A percentile compares a stretch with the other conserved stretches of the same genome.
These are phyloP conservation scores for Odontesthes bonariensis DNA, from an alignment of 2,113 vertebrate genomes.

Conservation along the genomic window DNA sequence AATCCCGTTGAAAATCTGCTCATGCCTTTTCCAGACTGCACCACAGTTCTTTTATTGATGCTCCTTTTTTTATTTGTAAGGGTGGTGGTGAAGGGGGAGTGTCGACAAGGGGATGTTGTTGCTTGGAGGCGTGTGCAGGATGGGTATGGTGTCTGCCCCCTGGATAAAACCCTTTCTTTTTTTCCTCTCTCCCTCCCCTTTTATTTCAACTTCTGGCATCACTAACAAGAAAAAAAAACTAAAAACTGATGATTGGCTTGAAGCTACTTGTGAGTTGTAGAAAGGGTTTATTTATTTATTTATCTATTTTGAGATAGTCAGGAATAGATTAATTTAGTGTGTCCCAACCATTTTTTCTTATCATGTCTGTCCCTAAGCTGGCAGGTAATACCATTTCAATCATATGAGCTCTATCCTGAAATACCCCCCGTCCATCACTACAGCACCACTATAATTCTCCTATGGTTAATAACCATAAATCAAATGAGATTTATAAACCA, in stretches of 20 bases:
- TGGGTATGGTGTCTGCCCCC: slow-evolving; percentile 64
- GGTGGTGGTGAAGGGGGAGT: background rate
- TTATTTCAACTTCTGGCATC: slow-evolving; percentile 54
- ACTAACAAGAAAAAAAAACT: slow-evolving; percentile 54
- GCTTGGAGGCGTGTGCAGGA: slow-evolving; percentile 68
- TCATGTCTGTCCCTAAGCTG: slow-evolving; percentile 30
- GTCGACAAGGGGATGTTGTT: slow-evolving; percentile 63
- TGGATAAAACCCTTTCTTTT: slow-evolving; percentile 58
- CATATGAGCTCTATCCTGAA: slow-evolving; percentile 52
- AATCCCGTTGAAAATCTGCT: slow-evolving; percentile 79
- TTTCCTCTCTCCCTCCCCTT: slow-evolving; percentile 12
- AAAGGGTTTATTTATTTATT: slow-evolving; percentile 19
- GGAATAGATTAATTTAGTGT: slow-evolving; percentile 10
- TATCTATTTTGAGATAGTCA: background rate
- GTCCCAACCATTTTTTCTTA: slow-evolving; percentile 15
- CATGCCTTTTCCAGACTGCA: slow-evolving; percentile 72
- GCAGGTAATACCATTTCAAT: slow-evolving; percentile 46
- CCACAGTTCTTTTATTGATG: slow-evolving; percentile 74
- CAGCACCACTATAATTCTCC: slow-evolving; percentile 62
- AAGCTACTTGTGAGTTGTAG: slow-evolving; percentile 58
- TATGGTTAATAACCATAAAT: slow-evolving; percentile 79
- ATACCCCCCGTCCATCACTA: slow-evolving; percentile 66
- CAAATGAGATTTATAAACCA: slow-evolving; percentile 80
- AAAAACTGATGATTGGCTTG: slow-evolving; percentile 63
- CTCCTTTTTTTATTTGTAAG: slow-evolving; percentile 38